Evolutionary conservation across 2,888 invertebrate species (phyloP).

Genomic region (Agrotis exclamationis): DNA sequence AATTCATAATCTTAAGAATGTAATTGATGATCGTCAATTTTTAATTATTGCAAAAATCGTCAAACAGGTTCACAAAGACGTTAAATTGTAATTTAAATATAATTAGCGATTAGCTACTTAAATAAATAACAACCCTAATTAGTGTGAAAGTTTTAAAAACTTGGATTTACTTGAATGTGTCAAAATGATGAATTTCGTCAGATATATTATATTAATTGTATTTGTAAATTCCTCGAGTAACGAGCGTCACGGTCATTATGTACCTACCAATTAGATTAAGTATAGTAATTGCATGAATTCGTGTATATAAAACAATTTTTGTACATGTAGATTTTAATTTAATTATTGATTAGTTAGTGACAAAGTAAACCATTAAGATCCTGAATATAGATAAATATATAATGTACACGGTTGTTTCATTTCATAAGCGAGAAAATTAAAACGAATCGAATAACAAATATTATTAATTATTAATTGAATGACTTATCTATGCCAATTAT

Average conservation of each 20-base stretch:
- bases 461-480: too few species aligned
- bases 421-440: slow-evolving; percentile 24
- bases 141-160: slow-evolving; percentile 71
- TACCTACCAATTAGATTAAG: slow-evolving; percentile 85
- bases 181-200: slow-evolving; percentile 75
- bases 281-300: slow-evolving; percentile 84
- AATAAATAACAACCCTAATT: slow-evolving; percentile 69
- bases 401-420: slow-evolving; percentile 69
- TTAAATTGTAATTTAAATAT: slow-evolving; percentile 73
- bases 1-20: slow-evolving; percentile 68
- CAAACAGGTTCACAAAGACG: slow-evolving; percentile 71
- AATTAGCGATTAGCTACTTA: slow-evolving; percentile 74
- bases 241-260: slow-evolving; percentile 76
- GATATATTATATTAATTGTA: slow-evolving; percentile 75
- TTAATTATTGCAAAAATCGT: slow-evolving; percentile 73
- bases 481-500: background rate
- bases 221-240: slow-evolving; percentile 81
- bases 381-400: slow-evolving; percentile 87
- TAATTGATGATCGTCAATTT: slow-evolving; percentile 77
- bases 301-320: slow-evolving; percentile 90
- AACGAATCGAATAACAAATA: background rate
- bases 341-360: slow-evolving; percentile 87
- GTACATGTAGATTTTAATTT: slow-evolving; percentile 90
- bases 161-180: slow-evolving; percentile 75
- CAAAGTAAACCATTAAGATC: slow-evolving; percentile 89